phyloP scores from a whole-genome alignment of 2,797 vertebrate genomes.

The Lacerta viridis region DNA sequence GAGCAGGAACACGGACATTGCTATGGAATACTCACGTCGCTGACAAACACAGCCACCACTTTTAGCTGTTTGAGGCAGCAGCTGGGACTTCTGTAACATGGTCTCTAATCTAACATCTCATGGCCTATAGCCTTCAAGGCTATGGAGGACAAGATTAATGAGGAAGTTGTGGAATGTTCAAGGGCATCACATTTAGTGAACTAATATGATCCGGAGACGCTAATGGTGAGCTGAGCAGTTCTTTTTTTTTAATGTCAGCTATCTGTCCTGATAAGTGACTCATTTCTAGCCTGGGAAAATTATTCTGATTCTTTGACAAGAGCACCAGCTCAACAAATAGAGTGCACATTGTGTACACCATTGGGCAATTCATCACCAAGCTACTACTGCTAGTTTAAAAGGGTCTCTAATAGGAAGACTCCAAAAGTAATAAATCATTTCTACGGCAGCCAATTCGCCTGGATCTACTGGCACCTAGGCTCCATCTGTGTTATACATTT shows the following conservation, averaged over 20 bases:
- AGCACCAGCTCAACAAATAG: neutral
- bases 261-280: slow-evolving; percentile 18
- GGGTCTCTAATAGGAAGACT: neutral
- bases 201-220: slow-evolving; percentile 19
- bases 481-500: neutral
- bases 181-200: slow-evolving; percentile 46
- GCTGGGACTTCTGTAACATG: neutral
- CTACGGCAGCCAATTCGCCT: neutral
- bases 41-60: neutral
- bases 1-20: too few relatives aligned
- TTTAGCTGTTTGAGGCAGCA: slow-evolving; percentile 25
- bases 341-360: slow-evolving; percentile 31
- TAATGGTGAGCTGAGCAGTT: neutral
- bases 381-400: neutral
- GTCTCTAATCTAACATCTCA: neutral
- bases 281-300: slow-evolving; percentile 34
- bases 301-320: slow-evolving; percentile 35
- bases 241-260: slow-evolving; percentile 35
- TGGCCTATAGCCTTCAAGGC: slow-evolving; percentile 24
- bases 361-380: slow-evolving; percentile 21
- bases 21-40: too few relatives aligned
- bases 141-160: neutral
- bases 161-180: slow-evolving; percentile 26
- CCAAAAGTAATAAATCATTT: neutral
- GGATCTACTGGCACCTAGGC: neutral